A percentile compares a stretch with the other conserved stretches of the same genome.
phyloP scores from a whole-genome alignment of 2,888 invertebrate genomes.

The Coecobrya sp. region DNA sequence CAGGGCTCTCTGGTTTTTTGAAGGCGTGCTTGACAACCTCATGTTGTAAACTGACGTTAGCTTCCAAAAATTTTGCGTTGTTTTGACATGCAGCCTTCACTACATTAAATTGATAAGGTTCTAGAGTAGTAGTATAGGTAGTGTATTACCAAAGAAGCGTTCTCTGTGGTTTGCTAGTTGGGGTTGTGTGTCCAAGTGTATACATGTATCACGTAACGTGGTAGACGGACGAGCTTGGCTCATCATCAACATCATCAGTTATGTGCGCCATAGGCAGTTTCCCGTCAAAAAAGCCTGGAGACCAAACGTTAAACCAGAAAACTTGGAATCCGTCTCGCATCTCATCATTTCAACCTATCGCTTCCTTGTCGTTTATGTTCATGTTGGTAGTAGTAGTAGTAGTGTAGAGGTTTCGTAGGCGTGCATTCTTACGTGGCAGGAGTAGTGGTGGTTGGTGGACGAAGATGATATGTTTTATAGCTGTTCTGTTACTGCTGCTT shows the following conservation, averaged over 20 bases:
- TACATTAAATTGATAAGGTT: neutral
- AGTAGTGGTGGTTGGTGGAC: neutral
- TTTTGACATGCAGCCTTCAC: neutral
- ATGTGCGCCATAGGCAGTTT: conserved; percentile 56
- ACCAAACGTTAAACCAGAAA: conserved; percentile 29
- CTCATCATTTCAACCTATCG: conserved; percentile 38
- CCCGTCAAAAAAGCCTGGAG: conserved; percentile 57
- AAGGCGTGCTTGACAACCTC: neutral
- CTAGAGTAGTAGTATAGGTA: neutral
- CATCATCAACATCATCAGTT: conserved; percentile 4
- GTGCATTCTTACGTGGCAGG: neutral
- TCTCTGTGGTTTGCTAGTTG: neutral
- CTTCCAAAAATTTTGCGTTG: neutral
- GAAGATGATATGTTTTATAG: conserved; percentile 51
- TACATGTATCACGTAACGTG: neutral
- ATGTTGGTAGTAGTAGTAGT: neutral
- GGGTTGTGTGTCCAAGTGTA: neutral
- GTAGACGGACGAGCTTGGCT: neutral
- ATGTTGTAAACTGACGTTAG: neutral
- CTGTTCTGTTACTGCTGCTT: conserved; percentile 45
- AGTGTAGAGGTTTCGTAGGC: neutral
- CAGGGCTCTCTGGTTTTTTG: neutral
- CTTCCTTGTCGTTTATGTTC: conserved; percentile 8
- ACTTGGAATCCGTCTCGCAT: conserved; percentile 58
- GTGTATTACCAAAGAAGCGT: neutral